Conservation (phyloP, 2,113 vertebrate species). For the Acanthochromis polyacanthus region DNA sequence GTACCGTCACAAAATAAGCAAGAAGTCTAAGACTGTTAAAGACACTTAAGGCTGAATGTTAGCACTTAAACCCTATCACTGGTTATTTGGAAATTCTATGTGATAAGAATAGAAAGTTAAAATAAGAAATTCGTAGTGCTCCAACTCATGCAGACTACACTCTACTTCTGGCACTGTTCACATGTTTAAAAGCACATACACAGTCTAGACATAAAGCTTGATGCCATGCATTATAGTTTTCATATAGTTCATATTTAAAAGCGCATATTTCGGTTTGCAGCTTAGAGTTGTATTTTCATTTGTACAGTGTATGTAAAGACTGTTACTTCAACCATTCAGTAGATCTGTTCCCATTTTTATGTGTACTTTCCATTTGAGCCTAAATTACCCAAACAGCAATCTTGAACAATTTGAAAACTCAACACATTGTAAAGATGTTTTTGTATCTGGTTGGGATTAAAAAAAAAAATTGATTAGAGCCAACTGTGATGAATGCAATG, state of each 20-base stretch:
- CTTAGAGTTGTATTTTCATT: too few species aligned
- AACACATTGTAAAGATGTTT: too few species aligned
- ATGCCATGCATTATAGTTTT: background rate
- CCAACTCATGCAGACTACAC: conserved; percentile 22
- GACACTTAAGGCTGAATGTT: background rate
- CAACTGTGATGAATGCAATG: too few species aligned
- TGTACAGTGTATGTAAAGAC: background rate
- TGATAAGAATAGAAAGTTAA: background rate
- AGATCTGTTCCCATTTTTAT: too few species aligned
- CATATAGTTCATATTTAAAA: background rate
- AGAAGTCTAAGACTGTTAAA: background rate
- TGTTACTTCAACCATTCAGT: too few species aligned
- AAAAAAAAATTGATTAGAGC: too few species aligned
- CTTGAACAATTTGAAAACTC: too few species aligned
- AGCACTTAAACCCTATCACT: background rate
- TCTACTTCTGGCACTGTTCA: background rate
- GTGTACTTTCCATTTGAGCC: too few species aligned
- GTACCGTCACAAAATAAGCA: too few species aligned
- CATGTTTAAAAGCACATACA: conserved; percentile 11
- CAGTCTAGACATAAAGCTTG: conserved; percentile 23
- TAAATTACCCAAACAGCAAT: too few species aligned
- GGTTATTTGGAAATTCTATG: background rate
- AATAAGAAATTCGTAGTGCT: background rate
- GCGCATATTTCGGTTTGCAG: too few species aligned
- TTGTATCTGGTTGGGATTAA: too few species aligned